Evolutionary conservation across 2,797 vertebrate species (phyloP), one percentile per base, ranked within the genome.

Genomic region (Eospalax fontanierii): DNA sequence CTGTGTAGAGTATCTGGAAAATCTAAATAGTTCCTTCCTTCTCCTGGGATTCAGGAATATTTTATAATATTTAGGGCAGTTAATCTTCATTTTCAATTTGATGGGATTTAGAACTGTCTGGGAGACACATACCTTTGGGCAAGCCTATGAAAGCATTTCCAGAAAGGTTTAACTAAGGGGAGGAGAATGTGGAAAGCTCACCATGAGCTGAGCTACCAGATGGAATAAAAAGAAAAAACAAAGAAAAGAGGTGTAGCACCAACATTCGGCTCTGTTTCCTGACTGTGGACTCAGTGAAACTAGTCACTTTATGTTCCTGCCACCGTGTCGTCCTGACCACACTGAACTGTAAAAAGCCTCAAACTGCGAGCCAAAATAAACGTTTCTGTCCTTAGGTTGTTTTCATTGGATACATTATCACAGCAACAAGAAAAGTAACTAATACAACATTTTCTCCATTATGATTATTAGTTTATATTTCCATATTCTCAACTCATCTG

Each of bases 391-490:
- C 26, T 71, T 38, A 3, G 71, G n/a, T 71, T 2, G 26, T 57
- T n/a, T 63, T 30, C 22, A 38, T 4, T 57, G 61, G 38, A 26
- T 61, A 18, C 35, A 76, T 75, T 15, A n/a, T n/a, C 30, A 65
- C 9, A 88, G 40, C 21, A 18, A 46, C 14, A 43, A 46, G 57
- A 65, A 63, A 66, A 66, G 61, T 46, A 66, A 10, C 26, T 19
- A 21, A 71, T 40, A 22, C 50, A 73, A 38, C 66, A 54, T 38
- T 81, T 73, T 83, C 59, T 70, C n/a, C 50, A 28, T 76, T 63
- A 70, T 24, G 50, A 79, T 74, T 91, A 46, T 71, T 81, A 26
- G 14, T 50, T 95, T 89, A 54, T 74, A 30, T 73, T 81, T 87
- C 21, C 70, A 89, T 54, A 33, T 84, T 46, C 30, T 90, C n/a